Conservation (phyloP, 2,888 invertebrate genomes). For the Cephus spinipes region DNA sequence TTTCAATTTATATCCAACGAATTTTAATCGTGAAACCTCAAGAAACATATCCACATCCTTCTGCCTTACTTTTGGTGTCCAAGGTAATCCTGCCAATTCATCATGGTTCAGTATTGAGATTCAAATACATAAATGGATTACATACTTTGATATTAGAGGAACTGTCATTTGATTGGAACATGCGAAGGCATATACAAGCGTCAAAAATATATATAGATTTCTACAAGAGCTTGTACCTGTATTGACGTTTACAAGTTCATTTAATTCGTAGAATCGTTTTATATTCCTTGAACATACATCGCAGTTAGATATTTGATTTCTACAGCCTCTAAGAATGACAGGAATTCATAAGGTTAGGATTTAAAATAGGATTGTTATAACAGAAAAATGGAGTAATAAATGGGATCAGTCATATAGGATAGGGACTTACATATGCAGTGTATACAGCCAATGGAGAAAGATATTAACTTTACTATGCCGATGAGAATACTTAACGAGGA, state of each 20-base stretch:
- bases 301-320: background rate
- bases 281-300: background rate
- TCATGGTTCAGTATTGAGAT: background rate
- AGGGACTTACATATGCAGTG: background rate
- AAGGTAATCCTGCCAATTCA: conserved; percentile 79
- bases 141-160: background rate
- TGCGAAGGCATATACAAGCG: background rate
- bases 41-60: conserved; percentile 94
- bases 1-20: conserved; percentile 93
- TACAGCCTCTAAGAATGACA: background rate
- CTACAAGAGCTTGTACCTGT: background rate
- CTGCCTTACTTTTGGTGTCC: conserved; percentile 95
- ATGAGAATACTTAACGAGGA: background rate
- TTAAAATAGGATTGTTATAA: background rate
- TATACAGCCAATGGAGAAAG: background rate
- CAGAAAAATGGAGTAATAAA: background rate
- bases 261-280: background rate
- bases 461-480: background rate
- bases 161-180: background rate
- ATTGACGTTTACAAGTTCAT: background rate
- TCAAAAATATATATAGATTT: background rate
- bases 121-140: background rate
- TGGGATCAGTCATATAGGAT: background rate
- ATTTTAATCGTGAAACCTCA: conserved; percentile 92
- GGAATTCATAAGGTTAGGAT: background rate